These are phyloP conservation scores for Sepioteuthis lessoniana DNA, from an alignment of 2,888 invertebrate genomes.

Conservation along the genomic window DNA sequence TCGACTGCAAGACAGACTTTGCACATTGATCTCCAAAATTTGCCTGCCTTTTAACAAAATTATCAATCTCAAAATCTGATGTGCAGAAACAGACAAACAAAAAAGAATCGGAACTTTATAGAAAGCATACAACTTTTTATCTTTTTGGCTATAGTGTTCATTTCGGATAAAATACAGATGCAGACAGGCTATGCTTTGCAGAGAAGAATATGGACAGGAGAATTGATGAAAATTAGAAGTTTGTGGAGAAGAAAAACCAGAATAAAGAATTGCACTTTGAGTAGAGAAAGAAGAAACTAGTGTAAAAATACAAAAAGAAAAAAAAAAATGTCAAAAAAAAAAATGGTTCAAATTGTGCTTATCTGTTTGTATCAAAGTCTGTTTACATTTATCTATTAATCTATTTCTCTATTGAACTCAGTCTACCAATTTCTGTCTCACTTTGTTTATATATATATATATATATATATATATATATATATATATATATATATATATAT, in stretches of 20 bases:
- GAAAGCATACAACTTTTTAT: not conserved
- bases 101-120: not conserved
- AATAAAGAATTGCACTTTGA: not conserved
- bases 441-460: too few relatives aligned
- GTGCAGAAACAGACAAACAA: not conserved
- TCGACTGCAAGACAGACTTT: not conserved
- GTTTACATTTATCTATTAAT: not conserved
- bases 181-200: not conserved
- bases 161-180: not conserved
- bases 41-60: not conserved
- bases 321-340: not conserved
- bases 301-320: not conserved
- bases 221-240: not conserved
- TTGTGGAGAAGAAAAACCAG: not conserved
- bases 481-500: too few relatives aligned
- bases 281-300: not conserved
- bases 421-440: too few relatives aligned
- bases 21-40: not conserved
- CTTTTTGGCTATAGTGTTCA: not conserved
- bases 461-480: too few relatives aligned
- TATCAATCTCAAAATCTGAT: constrained; percentile 17
- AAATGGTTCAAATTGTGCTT: not conserved
- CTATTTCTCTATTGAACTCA: too few relatives aligned
- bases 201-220: not conserved
- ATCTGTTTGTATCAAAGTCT: not conserved